These are phyloP conservation scores for Fregetta grallaria DNA, from an alignment of 2,113 vertebrate species.

Conservation along the genomic window DNA sequence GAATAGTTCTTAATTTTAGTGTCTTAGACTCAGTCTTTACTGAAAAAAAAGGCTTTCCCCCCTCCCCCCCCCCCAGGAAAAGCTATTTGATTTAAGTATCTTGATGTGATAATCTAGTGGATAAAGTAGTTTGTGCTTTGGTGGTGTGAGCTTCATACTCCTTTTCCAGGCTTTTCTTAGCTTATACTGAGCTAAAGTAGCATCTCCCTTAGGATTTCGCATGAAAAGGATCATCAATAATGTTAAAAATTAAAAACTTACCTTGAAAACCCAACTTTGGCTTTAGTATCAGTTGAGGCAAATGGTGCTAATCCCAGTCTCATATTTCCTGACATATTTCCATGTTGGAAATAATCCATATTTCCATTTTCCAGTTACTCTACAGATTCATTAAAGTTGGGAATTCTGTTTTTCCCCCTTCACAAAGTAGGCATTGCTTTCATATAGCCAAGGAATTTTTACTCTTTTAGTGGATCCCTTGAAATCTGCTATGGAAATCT, in stretches of 20 bases:
- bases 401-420: not conserved
- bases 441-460: not conserved
- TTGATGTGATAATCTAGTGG: not conserved
- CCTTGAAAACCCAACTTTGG: not conserved
- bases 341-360: not conserved
- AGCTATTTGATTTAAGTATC: not conserved
- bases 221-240: not conserved
- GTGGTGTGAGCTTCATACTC: not conserved
- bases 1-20: not conserved
- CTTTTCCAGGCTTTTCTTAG: not conserved
- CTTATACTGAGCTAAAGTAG: not conserved
- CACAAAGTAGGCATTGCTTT: not conserved
- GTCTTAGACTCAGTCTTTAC: not conserved
- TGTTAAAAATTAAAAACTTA: not conserved
- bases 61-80: not conserved
- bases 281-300: not conserved
- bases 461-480: not conserved
- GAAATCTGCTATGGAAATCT: not conserved
- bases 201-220: not conserved
- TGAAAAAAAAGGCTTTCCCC: too few species aligned
- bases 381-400: not conserved
- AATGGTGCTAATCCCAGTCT: not conserved
- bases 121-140: not conserved
- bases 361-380: not conserved
- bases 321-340: fast-evolving